Percentiles rank a stretch among this genome's conserved stretches.
Conservation (phyloP, 1,140 invertebrate genomes). For the Euwallacea similis region DNA sequence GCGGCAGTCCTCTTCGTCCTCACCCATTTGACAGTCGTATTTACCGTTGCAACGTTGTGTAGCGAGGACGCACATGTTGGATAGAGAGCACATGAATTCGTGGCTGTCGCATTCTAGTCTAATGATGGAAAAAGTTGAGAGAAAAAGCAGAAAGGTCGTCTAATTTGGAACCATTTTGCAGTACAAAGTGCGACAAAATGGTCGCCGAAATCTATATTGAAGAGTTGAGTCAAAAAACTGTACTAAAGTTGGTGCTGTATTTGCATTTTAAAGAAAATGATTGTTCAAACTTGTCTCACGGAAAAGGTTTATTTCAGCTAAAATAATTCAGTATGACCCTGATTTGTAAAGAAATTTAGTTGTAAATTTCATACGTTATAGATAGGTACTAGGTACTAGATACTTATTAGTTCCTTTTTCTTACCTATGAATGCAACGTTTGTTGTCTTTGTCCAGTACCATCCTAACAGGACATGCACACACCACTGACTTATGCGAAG, state of each 20-base stretch:
- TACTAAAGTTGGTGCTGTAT: neutral
- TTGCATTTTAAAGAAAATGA: too few relatives aligned
- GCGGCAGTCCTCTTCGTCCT: slow-evolving; percentile 68
- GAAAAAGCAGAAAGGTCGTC: too few relatives aligned
- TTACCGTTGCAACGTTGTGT: slow-evolving; percentile 70
- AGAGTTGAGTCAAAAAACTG: neutral
- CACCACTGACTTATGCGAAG: slow-evolving; percentile 44
- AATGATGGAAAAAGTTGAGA: neutral
- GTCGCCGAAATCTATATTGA: neutral
- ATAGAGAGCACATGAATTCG: slow-evolving; percentile 61
- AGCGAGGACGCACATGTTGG: slow-evolving; percentile 64
- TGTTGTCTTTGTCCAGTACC: slow-evolving; percentile 55
- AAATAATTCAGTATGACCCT: neutral
- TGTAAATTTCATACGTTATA: neutral
- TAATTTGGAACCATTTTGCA: neutral
- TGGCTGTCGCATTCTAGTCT: slow-evolving; percentile 54
- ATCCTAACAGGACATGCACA: slow-evolving; percentile 66
- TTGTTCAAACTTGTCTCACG: too few relatives aligned
- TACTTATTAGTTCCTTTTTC: neutral
- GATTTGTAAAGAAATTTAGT: neutral
- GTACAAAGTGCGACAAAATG: neutral
- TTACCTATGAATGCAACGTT: slow-evolving; percentile 55
- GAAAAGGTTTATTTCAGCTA: neutral
- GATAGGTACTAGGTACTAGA: neutral
- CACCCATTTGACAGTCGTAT: slow-evolving; percentile 66